These are phyloP conservation scores for Zaprionus vittiger DNA, from an alignment of 1,140 invertebrate species.

Conservation along the genomic window DNA sequence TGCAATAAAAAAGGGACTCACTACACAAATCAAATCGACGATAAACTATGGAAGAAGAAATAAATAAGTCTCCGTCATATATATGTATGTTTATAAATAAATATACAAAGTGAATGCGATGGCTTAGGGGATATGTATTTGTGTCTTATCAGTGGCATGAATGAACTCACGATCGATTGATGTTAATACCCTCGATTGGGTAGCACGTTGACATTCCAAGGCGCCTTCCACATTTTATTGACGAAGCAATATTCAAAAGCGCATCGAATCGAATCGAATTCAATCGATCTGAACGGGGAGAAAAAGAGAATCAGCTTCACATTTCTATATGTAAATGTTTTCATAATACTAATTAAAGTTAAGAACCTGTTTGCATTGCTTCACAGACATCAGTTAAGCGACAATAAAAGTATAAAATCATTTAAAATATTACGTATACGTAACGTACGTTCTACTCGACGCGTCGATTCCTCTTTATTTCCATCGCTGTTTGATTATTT, in stretches of 20 bases:
- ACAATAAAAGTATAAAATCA: slow-evolving; percentile 77
- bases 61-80: too few species aligned
- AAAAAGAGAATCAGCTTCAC: neutral
- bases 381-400: slow-evolving; percentile 52
- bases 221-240: slow-evolving; percentile 38
- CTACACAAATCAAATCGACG: too few species aligned
- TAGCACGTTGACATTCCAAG: slow-evolving; percentile 73
- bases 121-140: slow-evolving; percentile 7
- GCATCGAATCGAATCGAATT: neutral
- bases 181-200: slow-evolving; percentile 76
- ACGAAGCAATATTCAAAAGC: neutral
- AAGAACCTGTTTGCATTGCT: slow-evolving; percentile 59
- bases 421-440: slow-evolving; percentile 81
- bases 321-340: slow-evolving; percentile 57
- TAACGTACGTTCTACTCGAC: neutral
- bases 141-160: slow-evolving; percentile 74
- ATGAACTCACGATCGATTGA: slow-evolving; percentile 69
- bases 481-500: slow-evolving; percentile 43
- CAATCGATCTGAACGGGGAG: neutral
- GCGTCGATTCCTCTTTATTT: neutral
- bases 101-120: slow-evolving; percentile 3
- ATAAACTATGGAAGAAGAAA: too few species aligned
- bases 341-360: slow-evolving; percentile 70
- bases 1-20: too few species aligned
- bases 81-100: slow-evolving; percentile 1